Evolutionary conservation across 2,113 vertebrate species (phyloP), one percentile per base, ranked within the genome.

Genomic region (Gambusia affinis): DNA sequence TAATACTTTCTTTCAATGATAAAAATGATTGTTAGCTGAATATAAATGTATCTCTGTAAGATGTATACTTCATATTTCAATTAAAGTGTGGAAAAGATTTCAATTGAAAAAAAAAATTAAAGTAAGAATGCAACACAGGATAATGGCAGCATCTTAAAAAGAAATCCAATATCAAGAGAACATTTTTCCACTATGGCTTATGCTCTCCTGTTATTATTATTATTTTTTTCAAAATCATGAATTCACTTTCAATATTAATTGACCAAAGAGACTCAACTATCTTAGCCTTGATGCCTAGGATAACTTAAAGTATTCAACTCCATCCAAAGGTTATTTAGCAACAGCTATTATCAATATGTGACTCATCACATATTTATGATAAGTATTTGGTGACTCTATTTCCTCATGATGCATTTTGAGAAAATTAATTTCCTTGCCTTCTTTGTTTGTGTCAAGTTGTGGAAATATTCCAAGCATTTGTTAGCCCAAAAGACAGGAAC

Each of bases 271-370:
- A 84, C 64, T 60, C 74, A 80, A 83, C 75, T 72, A 73, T 72
- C 75, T 78, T 75, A 76, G 71, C 30, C 78, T 76, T 67, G 79
- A 79, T 88, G 78, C 33, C 8, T 35, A 73, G 78, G 65, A 87
- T 90, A 89, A 91, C 78, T 83, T 90, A 87, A 89, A 89, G 76
- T 63, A 64, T 81, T 84, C 73, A 85, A 86, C 87, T 78, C 29
- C 75, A 87, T 42, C 12, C 81, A 84, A 64, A 47, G 70, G 67
- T 78, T 84, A 90, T 89, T 90, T 86, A 87, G 83, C 33, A 85
- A 78, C 73, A 79, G 70, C 85, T 76, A 88, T 85, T 57, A 17
- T 81, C 75, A 83, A 78, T 82, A 85, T 90, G 84, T 81, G 81
- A 91, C 79, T 85, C 79, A 86, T 82, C 76, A 89, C 84, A 83